These are phyloP conservation scores for Apeltes quadracus DNA, from an alignment of 2,113 vertebrate genomes.

Conservation along the genomic window DNA sequence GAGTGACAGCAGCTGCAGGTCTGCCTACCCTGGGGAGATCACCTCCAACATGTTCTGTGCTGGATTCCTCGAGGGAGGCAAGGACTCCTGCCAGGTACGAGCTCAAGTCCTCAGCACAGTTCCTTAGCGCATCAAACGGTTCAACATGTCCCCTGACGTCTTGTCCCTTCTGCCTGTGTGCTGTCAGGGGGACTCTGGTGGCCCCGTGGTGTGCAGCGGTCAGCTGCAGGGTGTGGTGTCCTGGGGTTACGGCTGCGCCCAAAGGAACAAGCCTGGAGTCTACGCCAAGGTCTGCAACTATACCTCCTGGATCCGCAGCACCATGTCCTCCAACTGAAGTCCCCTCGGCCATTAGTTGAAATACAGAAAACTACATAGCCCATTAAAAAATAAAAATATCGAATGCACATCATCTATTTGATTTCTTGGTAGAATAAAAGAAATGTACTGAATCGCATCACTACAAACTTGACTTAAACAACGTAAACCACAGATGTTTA, in stretches of 20 bases:
- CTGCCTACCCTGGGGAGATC: slow-evolving; percentile 85
- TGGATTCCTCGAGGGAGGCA: slow-evolving; percentile 89
- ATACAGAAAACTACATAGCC: background rate
- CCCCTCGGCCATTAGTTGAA: background rate
- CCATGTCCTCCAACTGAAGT: slow-evolving; percentile 74
- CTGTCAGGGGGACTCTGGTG: slow-evolving; percentile 85
- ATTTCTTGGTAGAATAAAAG: background rate
- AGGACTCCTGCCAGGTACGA: slow-evolving; percentile 92
- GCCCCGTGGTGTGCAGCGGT: slow-evolving; percentile 83
- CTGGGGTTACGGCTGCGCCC: slow-evolving; percentile 87
- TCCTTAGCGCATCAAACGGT: background rate
- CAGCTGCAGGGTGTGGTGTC: slow-evolving; percentile 87
- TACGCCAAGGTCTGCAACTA: slow-evolving; percentile 87
- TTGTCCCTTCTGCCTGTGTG: slow-evolving; percentile 32
- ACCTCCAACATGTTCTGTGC: slow-evolving; percentile 89
- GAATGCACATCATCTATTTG: background rate
- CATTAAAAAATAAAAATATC: background rate
- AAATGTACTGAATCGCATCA: background rate
- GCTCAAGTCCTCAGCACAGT: background rate
- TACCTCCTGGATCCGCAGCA: slow-evolving; percentile 78
- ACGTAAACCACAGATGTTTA: background rate
- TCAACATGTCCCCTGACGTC: slow-evolving; percentile 5
- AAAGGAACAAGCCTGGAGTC: slow-evolving; percentile 81
- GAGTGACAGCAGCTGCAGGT: slow-evolving; percentile 68
- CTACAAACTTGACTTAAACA: background rate